Conservation (phyloP, 2,797 vertebrate genomes). For the Neoniphon sammara region DNA sequence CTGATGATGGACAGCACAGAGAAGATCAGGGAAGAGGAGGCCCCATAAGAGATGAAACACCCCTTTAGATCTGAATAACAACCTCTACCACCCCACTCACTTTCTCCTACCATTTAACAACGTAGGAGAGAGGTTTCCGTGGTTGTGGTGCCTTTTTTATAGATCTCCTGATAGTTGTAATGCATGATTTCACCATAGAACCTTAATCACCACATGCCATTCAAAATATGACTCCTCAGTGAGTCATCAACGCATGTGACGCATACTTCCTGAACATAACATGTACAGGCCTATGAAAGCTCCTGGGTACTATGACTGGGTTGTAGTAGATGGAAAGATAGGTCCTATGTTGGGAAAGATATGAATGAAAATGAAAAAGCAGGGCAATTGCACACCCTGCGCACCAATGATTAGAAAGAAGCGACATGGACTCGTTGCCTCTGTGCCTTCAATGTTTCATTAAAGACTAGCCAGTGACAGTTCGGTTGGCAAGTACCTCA, state of each 20-base stretch:
- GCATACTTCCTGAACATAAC: slow-evolving; percentile 44
- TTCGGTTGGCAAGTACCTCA: not conserved
- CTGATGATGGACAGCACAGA: slow-evolving; percentile 39
- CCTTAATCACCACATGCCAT: slow-evolving; percentile 14
- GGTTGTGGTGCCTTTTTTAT: not conserved
- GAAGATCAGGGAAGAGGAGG: slow-evolving; percentile 32
- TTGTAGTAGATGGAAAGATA: slow-evolving; percentile 24
- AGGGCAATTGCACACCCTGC: too few relatives aligned
- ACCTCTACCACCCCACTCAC: slow-evolving; percentile 38
- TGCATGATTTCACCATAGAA: slow-evolving; percentile 42
- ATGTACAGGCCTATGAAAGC: not conserved
- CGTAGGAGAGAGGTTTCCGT: slow-evolving; percentile 14
- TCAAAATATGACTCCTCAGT: slow-evolving; percentile 42
- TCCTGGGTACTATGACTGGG: slow-evolving; percentile 51
- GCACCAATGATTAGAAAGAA: not conserved
- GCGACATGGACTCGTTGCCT: not conserved
- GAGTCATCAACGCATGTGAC: slow-evolving; percentile 45
- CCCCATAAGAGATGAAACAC: slow-evolving; percentile 43
- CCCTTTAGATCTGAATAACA: slow-evolving; percentile 58
- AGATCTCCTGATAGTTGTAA: not conserved
- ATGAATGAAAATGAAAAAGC: slow-evolving; percentile 8
- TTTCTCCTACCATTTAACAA: slow-evolving; percentile 43
- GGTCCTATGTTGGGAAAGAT: slow-evolving; percentile 5
- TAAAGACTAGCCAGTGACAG: not conserved
- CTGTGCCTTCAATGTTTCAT: slow-evolving; percentile 1